Evolutionary conservation across 2,888 invertebrate species (phyloP), one percentile per base, ranked within the genome.

Genomic region (Ochropacha duplaris): DNA sequence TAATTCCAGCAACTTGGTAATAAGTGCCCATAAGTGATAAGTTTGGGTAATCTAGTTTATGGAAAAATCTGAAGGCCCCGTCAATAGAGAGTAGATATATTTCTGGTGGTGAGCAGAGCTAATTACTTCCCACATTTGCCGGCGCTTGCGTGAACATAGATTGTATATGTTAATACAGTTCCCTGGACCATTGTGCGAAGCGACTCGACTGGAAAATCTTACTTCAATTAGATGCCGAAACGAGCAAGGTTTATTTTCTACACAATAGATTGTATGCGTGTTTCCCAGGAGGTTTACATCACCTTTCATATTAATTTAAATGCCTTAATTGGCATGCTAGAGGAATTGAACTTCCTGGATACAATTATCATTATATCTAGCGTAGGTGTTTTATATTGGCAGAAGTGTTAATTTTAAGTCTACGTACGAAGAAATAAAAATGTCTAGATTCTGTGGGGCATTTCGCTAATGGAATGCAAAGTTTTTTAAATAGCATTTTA

Each of bases 171-270:
- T n/a, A 51, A 16, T 51, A 72, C 72, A 79, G 84, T 87, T 88
- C 86, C 83, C 86, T 71, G 68, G 78, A 69, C 81, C 74, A 87
- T 86, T 85, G 83, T 87, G 69, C 61, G 69, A 58, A 71, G 66
- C 69, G 67, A 79, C 68, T 81, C 76, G 70, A 79, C 76, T 83
- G 86, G 85, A 87, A 87, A 88, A 85, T 82, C 78, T 81, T 74
- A 80, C 79, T 77, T 76, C 81, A 85, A 87, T 88, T 87, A 86
- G 65, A 68, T 61, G 69, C 76, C 78, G 72, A 83, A 86, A 86
- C 75, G 74, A 71, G 70, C 61, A 65, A 57, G 56, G 64, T 61
- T 75, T 78, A 76, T 78, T 36, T 74, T 71, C 57, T 56, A 62
- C 54, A 72, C 72, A 74, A 77, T 71, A 58, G 70, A 54, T 49